These are phyloP conservation scores for Latrodectus elegans DNA, from an alignment of 2,888 invertebrate genomes.

Conservation along the genomic window DNA sequence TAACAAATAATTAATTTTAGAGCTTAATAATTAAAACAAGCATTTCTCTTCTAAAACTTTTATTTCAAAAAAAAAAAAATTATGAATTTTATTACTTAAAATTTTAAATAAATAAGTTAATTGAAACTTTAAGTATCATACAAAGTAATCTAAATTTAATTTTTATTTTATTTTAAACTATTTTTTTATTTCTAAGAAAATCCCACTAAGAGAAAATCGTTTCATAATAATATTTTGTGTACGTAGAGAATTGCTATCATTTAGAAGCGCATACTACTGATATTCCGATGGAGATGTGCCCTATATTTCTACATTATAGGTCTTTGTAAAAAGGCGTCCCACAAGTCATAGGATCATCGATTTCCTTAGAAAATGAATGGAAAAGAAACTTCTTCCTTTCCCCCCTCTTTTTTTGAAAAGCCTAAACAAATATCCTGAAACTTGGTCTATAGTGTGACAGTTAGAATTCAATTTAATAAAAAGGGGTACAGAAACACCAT, in stretches of 20 bases:
- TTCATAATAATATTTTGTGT: neutral
- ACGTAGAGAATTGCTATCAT: neutral
- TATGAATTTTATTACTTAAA: too few species aligned
- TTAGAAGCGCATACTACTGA: neutral
- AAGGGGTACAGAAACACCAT: too few species aligned
- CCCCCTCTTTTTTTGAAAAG: conserved; percentile 5
- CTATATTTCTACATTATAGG: conserved; percentile 35
- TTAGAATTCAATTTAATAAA: too few species aligned
- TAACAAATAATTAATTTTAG: too few species aligned
- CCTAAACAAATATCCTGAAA: conserved; percentile 40
- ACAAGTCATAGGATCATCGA: conserved; percentile 29
- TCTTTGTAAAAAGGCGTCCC: conserved; percentile 7
- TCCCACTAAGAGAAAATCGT: neutral
- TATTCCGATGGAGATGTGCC: conserved; percentile 16
- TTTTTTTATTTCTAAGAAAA: too few species aligned
- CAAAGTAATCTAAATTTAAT: too few species aligned
- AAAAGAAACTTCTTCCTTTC: neutral
- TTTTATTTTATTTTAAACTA: too few species aligned
- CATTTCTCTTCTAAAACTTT: too few species aligned
- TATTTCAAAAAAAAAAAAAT: too few species aligned
- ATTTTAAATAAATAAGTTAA: too few species aligned
- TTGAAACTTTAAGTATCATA: too few species aligned
- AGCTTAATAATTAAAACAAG: too few species aligned
- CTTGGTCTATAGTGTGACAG: neutral
- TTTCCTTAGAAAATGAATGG: conserved; percentile 26